Conservation (phyloP, 2,888 invertebrate genomes). For the Platycheirus albimanus region DNA sequence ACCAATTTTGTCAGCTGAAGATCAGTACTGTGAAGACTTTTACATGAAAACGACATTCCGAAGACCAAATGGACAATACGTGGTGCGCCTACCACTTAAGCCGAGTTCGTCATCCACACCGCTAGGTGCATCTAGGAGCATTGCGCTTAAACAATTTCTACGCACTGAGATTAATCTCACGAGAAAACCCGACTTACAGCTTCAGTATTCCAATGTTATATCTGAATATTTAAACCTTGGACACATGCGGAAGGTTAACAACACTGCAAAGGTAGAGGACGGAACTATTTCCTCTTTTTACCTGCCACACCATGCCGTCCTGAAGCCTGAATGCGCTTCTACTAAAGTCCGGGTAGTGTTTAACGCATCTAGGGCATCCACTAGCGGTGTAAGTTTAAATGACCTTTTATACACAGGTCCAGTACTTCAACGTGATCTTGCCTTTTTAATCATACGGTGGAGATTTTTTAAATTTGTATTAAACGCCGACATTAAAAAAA, state of each 20-base stretch:
- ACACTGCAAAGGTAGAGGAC: no score
- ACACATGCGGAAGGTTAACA: background rate
- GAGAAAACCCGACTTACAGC: background rate
- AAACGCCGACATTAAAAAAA: conserved; percentile 75
- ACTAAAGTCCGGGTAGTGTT: conserved; percentile 74
- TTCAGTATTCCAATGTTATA: background rate
- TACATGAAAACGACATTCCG: background rate
- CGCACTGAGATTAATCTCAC: background rate
- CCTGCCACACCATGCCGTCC: no score
- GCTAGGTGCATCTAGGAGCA: background rate
- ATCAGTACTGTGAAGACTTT: background rate
- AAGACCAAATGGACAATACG: background rate
- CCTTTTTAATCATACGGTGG: conserved; percentile 55
- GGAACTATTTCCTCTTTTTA: no score
- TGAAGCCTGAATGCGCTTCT: background rate
- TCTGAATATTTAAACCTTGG: background rate
- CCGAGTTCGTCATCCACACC: background rate
- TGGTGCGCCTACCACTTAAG: background rate
- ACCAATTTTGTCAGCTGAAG: background rate
- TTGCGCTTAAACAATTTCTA: background rate
- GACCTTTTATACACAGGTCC: conserved; percentile 70
- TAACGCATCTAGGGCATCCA: conserved; percentile 71
- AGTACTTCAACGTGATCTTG: conserved; percentile 74
- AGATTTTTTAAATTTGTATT: conserved; percentile 61
- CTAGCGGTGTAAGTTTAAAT: conserved; percentile 59